Evolutionary conservation across 2,113 vertebrate genomes (phyloP), one percentile per base, ranked within the genome.

Genomic region (Eleginops maclovinus): DNA sequence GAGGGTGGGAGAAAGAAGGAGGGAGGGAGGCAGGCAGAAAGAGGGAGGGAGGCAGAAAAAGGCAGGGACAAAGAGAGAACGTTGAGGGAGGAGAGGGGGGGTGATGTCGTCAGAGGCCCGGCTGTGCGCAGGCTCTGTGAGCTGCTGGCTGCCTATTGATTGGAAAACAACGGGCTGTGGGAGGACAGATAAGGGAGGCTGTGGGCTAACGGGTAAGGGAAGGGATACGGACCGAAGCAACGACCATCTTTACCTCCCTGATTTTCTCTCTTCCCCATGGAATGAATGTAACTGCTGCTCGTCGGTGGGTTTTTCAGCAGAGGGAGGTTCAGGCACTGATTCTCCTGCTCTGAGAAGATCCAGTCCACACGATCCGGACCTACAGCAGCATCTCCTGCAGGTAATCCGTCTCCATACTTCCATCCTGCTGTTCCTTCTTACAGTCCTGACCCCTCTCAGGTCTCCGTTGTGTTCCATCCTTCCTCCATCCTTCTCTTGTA

Each of bases 101-200:
- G 75, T 75, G 75, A 64, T 89, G n/a, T 81, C 87, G 91, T 92
- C 89, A 89, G 88, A 92, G 86, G 61, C 65, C 86, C 58, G 75
- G 87, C 80, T 72, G 82, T 90, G 93, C 93, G 90, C 93, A 94
- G 85, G 78, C 93, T 92, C 92, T 7, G 82, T 89, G 72, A 31
- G 85, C 90, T 76, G 82, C 88, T 90, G 88, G 53, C 88, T 82
- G 89, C 84, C 88, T 89, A 93, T 92, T 94, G 93, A 93, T 88
- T 91, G 90, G 88, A 91, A 92, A 92, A 90, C 89, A 88, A 89
- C 88, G 71, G 72, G 86, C 87, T 82, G 83, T 85, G 86, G 82
- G 82, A 91, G 88, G 81, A 91, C 83, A 59, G 85, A 90, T 62
- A 67, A 75, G 83, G 86, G 75, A 7, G 89, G 76, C 83, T 86